Evolutionary conservation across 2,113 vertebrate species (phyloP).

Genomic region (Bos javanicus): DNA sequence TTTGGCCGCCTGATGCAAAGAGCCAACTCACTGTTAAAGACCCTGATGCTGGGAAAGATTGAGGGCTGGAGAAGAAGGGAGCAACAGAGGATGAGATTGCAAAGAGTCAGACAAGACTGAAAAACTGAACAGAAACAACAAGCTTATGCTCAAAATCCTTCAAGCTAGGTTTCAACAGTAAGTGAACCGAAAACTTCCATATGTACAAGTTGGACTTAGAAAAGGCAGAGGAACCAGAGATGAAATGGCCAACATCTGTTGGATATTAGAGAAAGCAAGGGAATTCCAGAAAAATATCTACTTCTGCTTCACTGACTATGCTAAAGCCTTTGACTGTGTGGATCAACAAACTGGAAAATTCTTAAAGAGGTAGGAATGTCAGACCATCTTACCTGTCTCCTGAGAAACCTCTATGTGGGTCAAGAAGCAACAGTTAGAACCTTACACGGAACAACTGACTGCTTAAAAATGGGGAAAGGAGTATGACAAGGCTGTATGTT

Average conservation of each 20-base stretch:
- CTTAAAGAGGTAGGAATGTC: not conserved
- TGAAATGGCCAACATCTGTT: not conserved
- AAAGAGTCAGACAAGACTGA: not conserved
- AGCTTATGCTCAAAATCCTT: not conserved
- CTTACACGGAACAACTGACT: not conserved
- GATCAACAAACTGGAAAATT: not conserved
- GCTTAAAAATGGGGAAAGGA: not conserved
- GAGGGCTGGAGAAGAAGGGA: not conserved
- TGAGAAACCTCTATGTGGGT: not conserved
- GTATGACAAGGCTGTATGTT: not conserved
- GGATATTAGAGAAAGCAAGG: not conserved
- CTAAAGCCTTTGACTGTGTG: not conserved
- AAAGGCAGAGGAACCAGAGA: not conserved
- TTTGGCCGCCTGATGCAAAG: not conserved
- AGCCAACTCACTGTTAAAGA: not conserved
- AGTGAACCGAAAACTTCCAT: not conserved
- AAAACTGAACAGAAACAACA: not conserved
- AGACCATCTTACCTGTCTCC: not conserved
- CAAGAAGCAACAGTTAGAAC: not conserved
- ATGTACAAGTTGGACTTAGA: not conserved
- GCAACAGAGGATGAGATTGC: not conserved
- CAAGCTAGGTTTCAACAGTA: not conserved
- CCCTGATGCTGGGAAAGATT: not conserved
- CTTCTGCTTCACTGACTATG: not conserved
- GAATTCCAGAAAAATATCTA: not conserved